Evolutionary conservation across 2,797 vertebrate genomes (phyloP), one percentile per base, ranked within the genome.

Genomic region (Melanotaenia pygmaea): DNA sequence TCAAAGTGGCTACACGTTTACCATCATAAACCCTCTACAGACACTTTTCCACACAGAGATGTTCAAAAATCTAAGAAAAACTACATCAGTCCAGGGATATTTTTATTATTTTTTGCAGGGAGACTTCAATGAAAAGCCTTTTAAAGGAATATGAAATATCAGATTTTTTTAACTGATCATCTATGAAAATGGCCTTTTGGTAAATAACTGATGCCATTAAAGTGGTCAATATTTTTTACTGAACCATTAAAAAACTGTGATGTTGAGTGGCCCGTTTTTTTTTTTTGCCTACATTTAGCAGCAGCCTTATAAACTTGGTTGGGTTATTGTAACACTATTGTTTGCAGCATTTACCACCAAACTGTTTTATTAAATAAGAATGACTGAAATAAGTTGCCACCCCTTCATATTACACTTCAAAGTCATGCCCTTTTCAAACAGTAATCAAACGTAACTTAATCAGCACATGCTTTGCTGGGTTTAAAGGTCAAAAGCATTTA

Each of bases 231-330:
- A 34, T 32, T 11, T 60, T 60, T 3, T 18, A 20, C 22, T 43
- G 18, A 34, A 64, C 5, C 60, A 77, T 57, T 16, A 28, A 70
- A 26, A 43, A 37, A 53, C 10, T 13, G 18, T 66, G 35, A 67
- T 1, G 9, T 24, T 32, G n/a, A 30, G n/a, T 74, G 67, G 71
- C 56, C 62, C 35, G 61, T 56, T 37, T 70, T 77, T 70, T 77
- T 70, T 34, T 40, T 40, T 11, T 56, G 38, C 9, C 16, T 28
- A 47, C 71, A 32, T 13, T 64, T 10, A 59, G 34, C 45, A 26
- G 11, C 59, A 81, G 47, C 74, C 67, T 64, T 45, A 72, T 20
- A 68, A 69, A 50, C 59, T n/a, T 43, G 53, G 51, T 76, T 76
- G 40, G 7, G 35, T 6, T 79, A 74, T 56, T 59, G 34, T 71